Conservation (phyloP, 2,113 vertebrate genomes). For the Tragelaphus buxtoni region DNA sequence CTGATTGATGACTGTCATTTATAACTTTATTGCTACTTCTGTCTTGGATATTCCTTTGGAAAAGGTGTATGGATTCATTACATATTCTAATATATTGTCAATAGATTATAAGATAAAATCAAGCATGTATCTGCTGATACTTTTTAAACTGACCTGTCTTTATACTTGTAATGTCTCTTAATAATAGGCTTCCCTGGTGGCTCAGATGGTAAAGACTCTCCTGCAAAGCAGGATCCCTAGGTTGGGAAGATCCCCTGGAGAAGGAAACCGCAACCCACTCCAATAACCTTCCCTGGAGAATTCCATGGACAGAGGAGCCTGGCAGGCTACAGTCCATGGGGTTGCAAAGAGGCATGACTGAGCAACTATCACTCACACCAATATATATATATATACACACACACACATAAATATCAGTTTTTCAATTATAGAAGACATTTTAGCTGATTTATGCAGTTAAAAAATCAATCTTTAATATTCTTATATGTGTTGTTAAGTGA, state of each 20-base stretch:
- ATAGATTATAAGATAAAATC: background rate
- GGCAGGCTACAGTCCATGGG: background rate
- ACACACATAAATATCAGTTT: background rate
- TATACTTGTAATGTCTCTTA: background rate
- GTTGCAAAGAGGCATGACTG: background rate
- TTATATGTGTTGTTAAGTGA: background rate
- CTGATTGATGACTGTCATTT: background rate
- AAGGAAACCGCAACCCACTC: background rate
- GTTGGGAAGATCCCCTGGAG: background rate
- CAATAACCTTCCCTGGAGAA: background rate
- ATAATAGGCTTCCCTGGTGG: background rate
- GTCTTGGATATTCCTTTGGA: background rate
- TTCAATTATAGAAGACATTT: background rate
- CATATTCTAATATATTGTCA: background rate
- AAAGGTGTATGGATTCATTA: background rate
- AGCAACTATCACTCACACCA: background rate
- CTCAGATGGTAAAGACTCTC: background rate
- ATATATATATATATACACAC: fast-evolving
- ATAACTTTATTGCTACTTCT: background rate
- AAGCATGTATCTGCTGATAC: background rate
- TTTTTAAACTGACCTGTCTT: background rate
- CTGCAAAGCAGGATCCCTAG: background rate
- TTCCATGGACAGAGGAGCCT: background rate
- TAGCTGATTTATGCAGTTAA: background rate
- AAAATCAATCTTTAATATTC: background rate